A percentile compares a stretch with the other conserved stretches of the same genome.
phyloP scores from a whole-genome alignment of 2,888 invertebrate species.

The Lasioglossum vierecki region DNA sequence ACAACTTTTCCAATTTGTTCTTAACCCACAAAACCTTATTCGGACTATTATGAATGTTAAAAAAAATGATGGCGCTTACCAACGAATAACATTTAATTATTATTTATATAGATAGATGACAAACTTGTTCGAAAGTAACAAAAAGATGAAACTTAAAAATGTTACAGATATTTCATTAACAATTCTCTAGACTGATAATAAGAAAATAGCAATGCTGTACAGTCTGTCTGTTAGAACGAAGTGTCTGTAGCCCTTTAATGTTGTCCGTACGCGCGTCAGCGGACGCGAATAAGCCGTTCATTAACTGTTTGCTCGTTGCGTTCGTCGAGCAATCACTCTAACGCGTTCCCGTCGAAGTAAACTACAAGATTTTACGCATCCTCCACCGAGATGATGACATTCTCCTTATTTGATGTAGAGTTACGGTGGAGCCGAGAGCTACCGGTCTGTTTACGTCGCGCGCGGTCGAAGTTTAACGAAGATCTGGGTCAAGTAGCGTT shows the following conservation, averaged over 20 bases:
- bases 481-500: slow-evolving; percentile 83
- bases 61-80: no score
- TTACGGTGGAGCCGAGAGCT: slow-evolving; percentile 14
- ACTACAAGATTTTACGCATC: neutral
- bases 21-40: no score
- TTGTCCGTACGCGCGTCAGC: neutral
- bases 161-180: no score
- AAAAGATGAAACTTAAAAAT: no score
- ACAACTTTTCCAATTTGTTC: no score
- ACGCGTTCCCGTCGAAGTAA: neutral
- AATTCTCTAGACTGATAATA: no score
- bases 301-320: neutral
- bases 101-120: no score
- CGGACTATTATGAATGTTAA: no score
- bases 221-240: no score
- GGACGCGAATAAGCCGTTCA: neutral
- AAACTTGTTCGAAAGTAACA: no score
- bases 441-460: slow-evolving; percentile 63
- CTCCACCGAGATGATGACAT: neutral
- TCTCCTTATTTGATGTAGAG: slow-evolving; percentile 28
- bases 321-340: neutral
- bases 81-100: no score
- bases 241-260: neutral
- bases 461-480: slow-evolving; percentile 74
- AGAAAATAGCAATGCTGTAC: no score